Evolutionary conservation across 2,797 vertebrate species (phyloP).

Genomic region (Xiphophorus birchmanni): DNA sequence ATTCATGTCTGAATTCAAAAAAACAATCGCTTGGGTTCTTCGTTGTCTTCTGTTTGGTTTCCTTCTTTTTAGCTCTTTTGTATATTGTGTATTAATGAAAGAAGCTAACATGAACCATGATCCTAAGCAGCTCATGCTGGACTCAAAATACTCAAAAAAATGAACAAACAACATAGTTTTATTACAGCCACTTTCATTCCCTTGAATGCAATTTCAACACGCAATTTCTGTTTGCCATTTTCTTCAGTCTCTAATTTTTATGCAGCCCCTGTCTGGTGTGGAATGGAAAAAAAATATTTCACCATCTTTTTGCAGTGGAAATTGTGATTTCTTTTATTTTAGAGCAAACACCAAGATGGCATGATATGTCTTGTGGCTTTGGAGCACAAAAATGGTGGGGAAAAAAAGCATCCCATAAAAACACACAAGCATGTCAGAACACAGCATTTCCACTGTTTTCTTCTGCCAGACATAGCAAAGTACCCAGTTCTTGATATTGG

Average conservation of each 20-base stretch:
- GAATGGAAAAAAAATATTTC: constrained; percentile 14
- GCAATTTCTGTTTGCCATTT: constrained; percentile 6
- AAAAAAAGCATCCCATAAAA: constrained; percentile 4
- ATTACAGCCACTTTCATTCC: constrained; percentile 15
- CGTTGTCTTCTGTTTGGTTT: neutral
- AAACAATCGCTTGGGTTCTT: neutral
- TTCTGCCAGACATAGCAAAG: neutral
- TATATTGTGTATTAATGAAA: neutral
- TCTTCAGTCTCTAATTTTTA: constrained; percentile 14
- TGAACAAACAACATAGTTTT: constrained; percentile 1
- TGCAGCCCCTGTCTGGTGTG: constrained; percentile 3
- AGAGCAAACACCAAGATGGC: neutral
- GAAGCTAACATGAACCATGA: neutral
- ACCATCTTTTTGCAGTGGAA: neutral
- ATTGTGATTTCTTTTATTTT: constrained; percentile 13
- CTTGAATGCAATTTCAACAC: constrained; percentile 7
- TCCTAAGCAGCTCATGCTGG: constrained; percentile 14
- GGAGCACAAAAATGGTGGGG: constrained; percentile 5
- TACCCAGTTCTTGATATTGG: neutral
- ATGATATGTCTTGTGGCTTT: neutral
- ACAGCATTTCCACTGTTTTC: neutral
- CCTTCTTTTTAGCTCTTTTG: neutral
- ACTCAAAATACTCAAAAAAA: constrained; percentile 4
- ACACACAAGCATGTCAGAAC: neutral
- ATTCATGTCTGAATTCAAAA: neutral